Evolutionary conservation across 2,888 invertebrate species (phyloP).

Genomic region (Chrysomela aeneicollis): DNA sequence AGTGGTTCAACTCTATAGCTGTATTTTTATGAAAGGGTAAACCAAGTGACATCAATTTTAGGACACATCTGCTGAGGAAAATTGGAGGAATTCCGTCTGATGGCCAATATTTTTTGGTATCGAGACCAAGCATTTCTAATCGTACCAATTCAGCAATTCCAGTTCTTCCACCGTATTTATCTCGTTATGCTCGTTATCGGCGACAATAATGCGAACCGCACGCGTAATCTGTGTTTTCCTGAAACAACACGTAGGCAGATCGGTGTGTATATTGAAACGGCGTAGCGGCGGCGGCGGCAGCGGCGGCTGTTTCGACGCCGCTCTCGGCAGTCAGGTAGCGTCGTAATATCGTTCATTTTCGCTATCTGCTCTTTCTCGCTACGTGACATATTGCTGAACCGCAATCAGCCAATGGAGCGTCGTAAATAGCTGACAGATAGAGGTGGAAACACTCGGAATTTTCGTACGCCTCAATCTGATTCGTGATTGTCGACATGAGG

Average conservation of each 20-base stretch:
- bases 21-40: no score
- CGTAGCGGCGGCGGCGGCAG: conserved; percentile 12
- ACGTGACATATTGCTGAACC: conserved; percentile 58
- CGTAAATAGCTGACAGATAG: conserved; percentile 18
- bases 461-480: not conserved
- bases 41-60: no score
- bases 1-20: no score
- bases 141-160: not conserved
- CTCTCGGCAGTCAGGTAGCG: conserved; percentile 50
- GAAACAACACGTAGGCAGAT: conserved; percentile 40
- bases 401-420: conserved; percentile 35
- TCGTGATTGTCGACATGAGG: not conserved
- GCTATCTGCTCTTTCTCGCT: conserved; percentile 52
- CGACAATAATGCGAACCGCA: conserved; percentile 7
- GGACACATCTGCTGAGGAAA: no score
- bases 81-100: no score
- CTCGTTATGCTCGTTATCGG: not conserved
- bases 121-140: no score
- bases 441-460: not conserved
- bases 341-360: conserved; percentile 53
- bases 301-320: conserved; percentile 22
- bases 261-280: conserved; percentile 37
- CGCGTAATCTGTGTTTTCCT: conserved; percentile 31
- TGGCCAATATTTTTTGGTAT: no score
- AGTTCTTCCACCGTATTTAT: not conserved